phyloP scores from a whole-genome alignment of 1,140 invertebrate genomes.

The Zaprionus kolodkinae region DNA sequence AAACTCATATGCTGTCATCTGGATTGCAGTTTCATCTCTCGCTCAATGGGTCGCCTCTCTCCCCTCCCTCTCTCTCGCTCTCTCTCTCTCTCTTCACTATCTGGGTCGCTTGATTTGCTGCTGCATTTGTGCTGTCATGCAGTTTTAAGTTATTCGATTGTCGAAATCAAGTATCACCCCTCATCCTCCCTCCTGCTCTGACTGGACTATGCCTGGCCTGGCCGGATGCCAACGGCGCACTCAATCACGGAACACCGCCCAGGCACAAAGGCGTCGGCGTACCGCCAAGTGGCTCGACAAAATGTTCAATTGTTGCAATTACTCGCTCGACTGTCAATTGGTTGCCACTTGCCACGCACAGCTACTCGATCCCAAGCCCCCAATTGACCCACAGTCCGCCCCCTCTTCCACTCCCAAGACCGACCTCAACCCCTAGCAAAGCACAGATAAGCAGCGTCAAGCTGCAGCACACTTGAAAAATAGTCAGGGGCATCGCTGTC shows the following conservation, averaged over 20 bases:
- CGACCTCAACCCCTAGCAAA: neutral
- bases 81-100: neutral
- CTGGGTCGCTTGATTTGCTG: constrained; percentile 19
- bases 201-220: neutral
- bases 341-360: constrained; percentile 71
- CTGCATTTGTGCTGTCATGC: constrained; percentile 29
- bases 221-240: constrained; percentile 1
- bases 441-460: neutral
- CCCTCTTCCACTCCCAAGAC: neutral
- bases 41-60: neutral
- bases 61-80: neutral
- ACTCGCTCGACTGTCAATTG: constrained; percentile 62
- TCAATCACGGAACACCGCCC: constrained; percentile 18
- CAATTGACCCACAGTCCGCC: constrained; percentile 7
- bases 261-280: neutral
- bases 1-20: constrained; percentile 3
- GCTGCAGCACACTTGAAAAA: neutral
- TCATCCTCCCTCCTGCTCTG: neutral
- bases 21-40: constrained; percentile 9
- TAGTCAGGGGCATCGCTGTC: neutral
- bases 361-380: constrained; percentile 35
- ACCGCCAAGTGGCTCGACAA: constrained; percentile 9
- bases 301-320: constrained; percentile 62
- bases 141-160: constrained; percentile 32
- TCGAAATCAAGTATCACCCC: constrained; percentile 9